These are phyloP conservation scores for Melanotaenia duboulayi DNA, from an alignment of 2,113 vertebrate species.

Conservation along the genomic window DNA sequence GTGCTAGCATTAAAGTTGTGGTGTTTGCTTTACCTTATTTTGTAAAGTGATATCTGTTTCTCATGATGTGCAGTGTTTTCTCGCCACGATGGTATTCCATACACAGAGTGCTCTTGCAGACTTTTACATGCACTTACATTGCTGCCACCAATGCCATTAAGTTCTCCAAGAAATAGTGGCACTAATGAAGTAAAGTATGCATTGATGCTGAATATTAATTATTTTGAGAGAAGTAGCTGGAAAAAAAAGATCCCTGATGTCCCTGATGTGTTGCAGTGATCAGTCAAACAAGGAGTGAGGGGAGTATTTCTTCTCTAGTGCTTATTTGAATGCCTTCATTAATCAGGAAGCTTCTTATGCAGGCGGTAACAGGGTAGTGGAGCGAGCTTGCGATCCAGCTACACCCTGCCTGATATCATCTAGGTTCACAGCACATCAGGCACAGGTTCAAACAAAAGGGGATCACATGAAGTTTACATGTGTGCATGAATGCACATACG, in stretches of 20 bases:
- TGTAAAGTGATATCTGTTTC: slow-evolving; percentile 58
- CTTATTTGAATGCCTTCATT: slow-evolving; percentile 47
- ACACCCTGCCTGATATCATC: neutral
- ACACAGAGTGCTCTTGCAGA: slow-evolving; percentile 9
- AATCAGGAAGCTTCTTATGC: slow-evolving; percentile 27
- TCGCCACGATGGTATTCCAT: slow-evolving; percentile 35
- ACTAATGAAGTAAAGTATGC: slow-evolving; percentile 69
- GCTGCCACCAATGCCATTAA: slow-evolving; percentile 49
- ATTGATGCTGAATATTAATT: slow-evolving; percentile 63
- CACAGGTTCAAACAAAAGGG: slow-evolving; percentile 49
- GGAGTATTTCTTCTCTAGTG: slow-evolving; percentile 43
- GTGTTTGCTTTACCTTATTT: slow-evolving; percentile 17
- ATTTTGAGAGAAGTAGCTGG: slow-evolving; percentile 42
- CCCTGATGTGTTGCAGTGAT: slow-evolving; percentile 25
- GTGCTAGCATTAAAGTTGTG: neutral
- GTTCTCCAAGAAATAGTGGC: slow-evolving; percentile 52
- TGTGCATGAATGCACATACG: slow-evolving; percentile 59
- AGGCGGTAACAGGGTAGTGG: slow-evolving; percentile 1
- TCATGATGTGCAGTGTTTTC: slow-evolving; percentile 6
- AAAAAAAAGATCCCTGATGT: slow-evolving; percentile 53
- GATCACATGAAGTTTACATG: slow-evolving; percentile 59
- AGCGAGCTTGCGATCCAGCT: neutral
- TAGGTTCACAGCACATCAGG: slow-evolving; percentile 23
- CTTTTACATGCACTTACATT: slow-evolving; percentile 20
- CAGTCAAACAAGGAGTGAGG: slow-evolving; percentile 44